These are phyloP conservation scores for Eulemur albifrons DNA, from an alignment of 2,797 vertebrate genomes.

Conservation along the genomic window DNA sequence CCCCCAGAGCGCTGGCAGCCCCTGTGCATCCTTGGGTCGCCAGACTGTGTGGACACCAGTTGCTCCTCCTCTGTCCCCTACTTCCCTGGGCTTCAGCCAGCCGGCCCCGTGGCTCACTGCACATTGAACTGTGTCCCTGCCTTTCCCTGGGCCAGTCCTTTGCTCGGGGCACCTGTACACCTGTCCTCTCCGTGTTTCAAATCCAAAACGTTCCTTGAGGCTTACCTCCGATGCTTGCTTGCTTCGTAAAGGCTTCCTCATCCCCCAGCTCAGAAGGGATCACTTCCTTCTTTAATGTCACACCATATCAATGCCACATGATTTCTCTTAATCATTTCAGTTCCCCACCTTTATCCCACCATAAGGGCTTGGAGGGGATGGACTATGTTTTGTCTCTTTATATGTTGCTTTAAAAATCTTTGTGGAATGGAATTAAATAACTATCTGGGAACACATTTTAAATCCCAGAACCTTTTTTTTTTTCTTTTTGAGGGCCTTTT, in stretches of 20 bases:
- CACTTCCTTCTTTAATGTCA: neutral
- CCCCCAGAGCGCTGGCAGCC: fast-evolving
- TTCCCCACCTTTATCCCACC: no score
- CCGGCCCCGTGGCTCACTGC: neutral
- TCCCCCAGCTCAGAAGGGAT: neutral
- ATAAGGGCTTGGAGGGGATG: neutral
- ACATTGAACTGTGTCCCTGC: neutral
- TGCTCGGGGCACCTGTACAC: neutral
- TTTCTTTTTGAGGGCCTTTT: neutral
- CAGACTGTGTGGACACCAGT: fast-evolving
- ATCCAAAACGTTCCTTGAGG: neutral
- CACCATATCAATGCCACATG: neutral
- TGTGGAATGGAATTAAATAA: neutral
- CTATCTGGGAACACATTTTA: neutral
- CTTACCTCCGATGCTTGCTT: neutral
- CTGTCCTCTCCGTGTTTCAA: neutral
- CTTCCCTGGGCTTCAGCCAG: neutral
- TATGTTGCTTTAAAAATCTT: neutral
- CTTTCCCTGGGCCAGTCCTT: neutral
- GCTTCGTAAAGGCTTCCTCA: neutral
- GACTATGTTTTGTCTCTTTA: neutral
- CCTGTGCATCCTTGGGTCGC: neutral
- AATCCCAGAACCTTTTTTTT: neutral
- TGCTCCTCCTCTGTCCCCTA: neutral
- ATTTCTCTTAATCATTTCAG: neutral